A percentile compares a stretch with the other conserved stretches of the same genome.
These are phyloP conservation scores for Xenopus petersii DNA, from an alignment of 2,797 vertebrate species.

Conservation along the genomic window DNA sequence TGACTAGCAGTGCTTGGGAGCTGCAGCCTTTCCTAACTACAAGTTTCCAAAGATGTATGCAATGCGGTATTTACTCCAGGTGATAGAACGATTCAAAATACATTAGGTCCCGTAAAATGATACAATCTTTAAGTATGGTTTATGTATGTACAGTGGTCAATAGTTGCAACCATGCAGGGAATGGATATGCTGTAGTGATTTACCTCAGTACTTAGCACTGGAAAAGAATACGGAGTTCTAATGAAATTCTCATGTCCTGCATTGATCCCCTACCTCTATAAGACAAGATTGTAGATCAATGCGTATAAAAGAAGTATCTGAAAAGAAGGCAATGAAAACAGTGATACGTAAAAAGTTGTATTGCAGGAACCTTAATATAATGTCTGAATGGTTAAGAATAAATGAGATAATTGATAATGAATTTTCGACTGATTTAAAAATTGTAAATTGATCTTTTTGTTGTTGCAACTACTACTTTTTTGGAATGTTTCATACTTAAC, in stretches of 20 bases:
- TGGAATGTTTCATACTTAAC: too few relatives aligned
- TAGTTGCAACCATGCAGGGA: conserved; percentile 32
- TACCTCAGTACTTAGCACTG: conserved; percentile 53
- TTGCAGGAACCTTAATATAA: neutral
- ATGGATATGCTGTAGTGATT: conserved; percentile 51
- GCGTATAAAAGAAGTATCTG: conserved; percentile 50
- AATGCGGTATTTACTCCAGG: neutral
- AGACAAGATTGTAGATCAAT: conserved; percentile 47
- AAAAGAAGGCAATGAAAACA: conserved; percentile 31
- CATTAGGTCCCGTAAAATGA: conserved; percentile 46
- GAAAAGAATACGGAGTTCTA: conserved; percentile 53
- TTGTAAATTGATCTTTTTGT: too few relatives aligned
- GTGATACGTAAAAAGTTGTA: conserved; percentile 16
- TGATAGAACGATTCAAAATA: conserved; percentile 44
- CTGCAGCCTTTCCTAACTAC: too few relatives aligned
- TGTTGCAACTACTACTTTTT: too few relatives aligned
- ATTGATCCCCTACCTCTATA: conserved; percentile 52
- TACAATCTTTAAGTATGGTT: conserved; percentile 43
- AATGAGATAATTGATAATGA: too few relatives aligned
- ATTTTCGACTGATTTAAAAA: too few relatives aligned
- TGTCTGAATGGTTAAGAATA: too few relatives aligned
- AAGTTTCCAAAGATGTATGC: conserved; percentile 1
- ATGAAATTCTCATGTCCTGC: conserved; percentile 56
- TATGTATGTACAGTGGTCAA: conserved; percentile 43
- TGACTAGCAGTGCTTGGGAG: too few relatives aligned